Conservation (phyloP, 2,113 vertebrate species). For the Rhinopomastus cyanomelas region DNA sequence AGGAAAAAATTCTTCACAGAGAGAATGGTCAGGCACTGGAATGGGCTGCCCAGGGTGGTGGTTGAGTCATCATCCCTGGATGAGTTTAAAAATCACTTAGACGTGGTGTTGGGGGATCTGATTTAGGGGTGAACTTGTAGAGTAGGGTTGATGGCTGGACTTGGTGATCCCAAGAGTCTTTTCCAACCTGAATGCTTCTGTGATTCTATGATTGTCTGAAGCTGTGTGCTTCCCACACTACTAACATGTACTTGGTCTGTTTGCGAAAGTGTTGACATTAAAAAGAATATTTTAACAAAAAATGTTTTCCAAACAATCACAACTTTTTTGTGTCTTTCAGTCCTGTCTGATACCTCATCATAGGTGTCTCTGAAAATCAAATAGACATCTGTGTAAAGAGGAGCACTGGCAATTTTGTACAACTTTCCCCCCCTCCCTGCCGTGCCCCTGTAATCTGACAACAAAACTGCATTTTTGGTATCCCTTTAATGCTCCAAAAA, state of each 20-base stretch:
- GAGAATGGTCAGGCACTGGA: too few species aligned
- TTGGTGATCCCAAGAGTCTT: too few species aligned
- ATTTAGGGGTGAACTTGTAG: too few species aligned
- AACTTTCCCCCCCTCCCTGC: background rate
- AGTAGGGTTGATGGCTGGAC: too few species aligned
- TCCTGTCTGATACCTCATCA: background rate
- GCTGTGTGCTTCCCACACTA: background rate
- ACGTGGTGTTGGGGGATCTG: too few species aligned
- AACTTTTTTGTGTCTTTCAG: background rate
- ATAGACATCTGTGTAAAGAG: background rate
- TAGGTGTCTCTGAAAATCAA: background rate
- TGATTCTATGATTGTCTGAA: too few species aligned
- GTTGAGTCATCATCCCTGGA: too few species aligned
- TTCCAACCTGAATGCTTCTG: too few species aligned
- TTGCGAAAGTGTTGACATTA: background rate
- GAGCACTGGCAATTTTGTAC: background rate
- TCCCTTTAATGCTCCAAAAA: conserved; percentile 39
- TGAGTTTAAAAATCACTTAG: too few species aligned
- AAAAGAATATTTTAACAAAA: background rate
- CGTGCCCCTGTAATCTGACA: conserved; percentile 3
- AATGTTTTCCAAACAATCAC: background rate
- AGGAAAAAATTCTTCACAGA: too few species aligned
- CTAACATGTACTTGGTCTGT: background rate
- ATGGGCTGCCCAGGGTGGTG: too few species aligned
- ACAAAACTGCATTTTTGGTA: conserved; percentile 35